These are phyloP conservation scores for Australoheros scitulus DNA, from an alignment of 2,113 vertebrate genomes.

Conservation along the genomic window DNA sequence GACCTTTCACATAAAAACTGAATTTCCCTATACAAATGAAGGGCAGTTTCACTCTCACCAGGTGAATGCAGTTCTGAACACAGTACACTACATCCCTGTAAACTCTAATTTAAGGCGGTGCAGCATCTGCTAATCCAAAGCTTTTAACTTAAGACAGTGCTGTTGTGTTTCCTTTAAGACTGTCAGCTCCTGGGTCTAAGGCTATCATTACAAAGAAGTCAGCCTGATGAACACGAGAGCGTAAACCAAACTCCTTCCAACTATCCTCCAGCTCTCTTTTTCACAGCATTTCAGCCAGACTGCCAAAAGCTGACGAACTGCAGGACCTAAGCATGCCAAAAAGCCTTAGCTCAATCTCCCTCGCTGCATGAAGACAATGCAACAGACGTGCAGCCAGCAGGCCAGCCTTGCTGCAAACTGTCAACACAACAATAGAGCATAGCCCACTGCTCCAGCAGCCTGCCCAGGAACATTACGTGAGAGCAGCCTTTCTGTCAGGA, in stretches of 20 bases:
- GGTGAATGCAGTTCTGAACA: background rate
- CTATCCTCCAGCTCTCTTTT: conserved; percentile 4
- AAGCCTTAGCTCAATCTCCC: conserved; percentile 49
- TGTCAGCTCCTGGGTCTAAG: background rate
- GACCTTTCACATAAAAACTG: background rate
- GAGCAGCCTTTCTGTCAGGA: conserved; percentile 19
- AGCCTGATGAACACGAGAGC: background rate
- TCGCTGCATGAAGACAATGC: conserved; percentile 56
- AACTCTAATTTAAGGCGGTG: background rate
- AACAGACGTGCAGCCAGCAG: conserved; percentile 53
- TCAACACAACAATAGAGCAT: conserved; percentile 51
- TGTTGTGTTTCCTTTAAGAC: background rate
- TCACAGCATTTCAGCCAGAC: conserved; percentile 25
- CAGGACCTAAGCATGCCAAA: conserved; percentile 34
- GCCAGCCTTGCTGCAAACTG: conserved; percentile 43
- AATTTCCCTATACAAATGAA: conserved; percentile 32
- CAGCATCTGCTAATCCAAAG: background rate
- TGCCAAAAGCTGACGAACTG: conserved; percentile 41
- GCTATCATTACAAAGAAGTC: background rate
- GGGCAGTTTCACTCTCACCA: background rate
- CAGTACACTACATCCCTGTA: background rate
- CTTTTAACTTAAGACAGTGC: background rate
- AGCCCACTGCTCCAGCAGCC: conserved; percentile 38
- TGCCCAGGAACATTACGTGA: conserved; percentile 28
- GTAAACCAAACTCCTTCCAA: background rate